Evolutionary conservation across 2,113 vertebrate genomes (phyloP), one percentile per base, ranked within the genome.

Genomic region (Myiopsitta monachus): DNA sequence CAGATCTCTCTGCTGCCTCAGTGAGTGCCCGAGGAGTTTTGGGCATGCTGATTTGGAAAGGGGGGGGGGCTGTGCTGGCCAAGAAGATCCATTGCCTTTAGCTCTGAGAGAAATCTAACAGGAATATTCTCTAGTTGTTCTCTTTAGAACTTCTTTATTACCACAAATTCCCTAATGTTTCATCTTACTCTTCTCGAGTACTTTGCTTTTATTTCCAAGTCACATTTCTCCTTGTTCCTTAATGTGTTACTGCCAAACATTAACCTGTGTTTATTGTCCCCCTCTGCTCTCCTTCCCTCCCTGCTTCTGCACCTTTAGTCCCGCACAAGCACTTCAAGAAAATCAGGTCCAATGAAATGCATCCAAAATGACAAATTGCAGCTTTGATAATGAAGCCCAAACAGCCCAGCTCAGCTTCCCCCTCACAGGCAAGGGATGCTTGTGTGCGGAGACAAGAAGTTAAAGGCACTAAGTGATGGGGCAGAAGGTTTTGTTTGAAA

Each of bases 311-410:
- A 88, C 96, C 92, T 90, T 83, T 36, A 68, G 59, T 74, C 92
- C 88, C 1, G 76, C 94, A 93, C 95, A 38, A 69, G 96, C 96
- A 95, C 94, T 96, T 88, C 9, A 0, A 83, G 86, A 69, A 87
- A 75, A 86, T 84, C 95, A 91, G 91, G 54, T 94, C 94, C 87
- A 59, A n/a, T 38, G 81, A 94, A 92, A 85, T 0, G 41, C 72
- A 41, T 18, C 74, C 67, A 62, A 14, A 91, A 28, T 6, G 27
- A 46, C 46, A 52, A 80, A 8, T 1, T 14, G 33, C 57, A 23
- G 63, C 51, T 62, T 38, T 12, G 38, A 1, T 9, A 4, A 15
- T 1, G 0, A 23, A 16, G 9, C 59, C 64, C n/a, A 6, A 15
- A 17, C 30, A 33, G 18, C 87, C 67, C 44, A 1, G 1, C 33